Percentiles rank a stretch among this genome's conserved stretches.
Conservation (phyloP, 1,140 invertebrate species). For the Drosophila trapezifrons region DNA sequence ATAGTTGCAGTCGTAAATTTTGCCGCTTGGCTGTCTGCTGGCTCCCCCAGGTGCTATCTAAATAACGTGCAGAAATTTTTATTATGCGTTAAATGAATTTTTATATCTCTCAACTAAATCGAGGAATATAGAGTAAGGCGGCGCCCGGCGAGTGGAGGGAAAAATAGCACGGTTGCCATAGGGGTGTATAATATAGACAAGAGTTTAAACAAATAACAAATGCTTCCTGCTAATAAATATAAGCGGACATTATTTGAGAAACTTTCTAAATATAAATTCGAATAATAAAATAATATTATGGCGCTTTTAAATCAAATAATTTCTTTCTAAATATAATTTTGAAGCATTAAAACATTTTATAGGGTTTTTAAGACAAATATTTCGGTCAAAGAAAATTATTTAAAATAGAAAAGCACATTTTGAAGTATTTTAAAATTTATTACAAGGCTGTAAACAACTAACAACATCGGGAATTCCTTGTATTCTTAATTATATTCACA, state of each 20-base stretch:
- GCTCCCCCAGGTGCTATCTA: conserved; percentile 51
- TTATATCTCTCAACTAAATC: conserved; percentile 64
- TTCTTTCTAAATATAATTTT: neutral
- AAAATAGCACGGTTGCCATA: neutral
- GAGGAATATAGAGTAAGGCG: conserved; percentile 16
- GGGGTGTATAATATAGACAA: neutral
- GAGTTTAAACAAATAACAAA: neutral
- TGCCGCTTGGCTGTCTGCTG: conserved; percentile 19
- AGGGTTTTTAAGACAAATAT: too few relatives aligned
- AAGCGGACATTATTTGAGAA: neutral
- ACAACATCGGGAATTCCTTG: too few relatives aligned
- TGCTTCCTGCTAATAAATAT: conserved; percentile 11
- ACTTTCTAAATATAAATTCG: neutral
- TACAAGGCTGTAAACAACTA: too few relatives aligned
- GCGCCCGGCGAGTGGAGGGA: neutral
- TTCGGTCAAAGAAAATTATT: neutral
- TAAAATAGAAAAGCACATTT: neutral
- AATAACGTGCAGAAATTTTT: conserved; percentile 77
- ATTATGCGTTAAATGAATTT: conserved; percentile 81
- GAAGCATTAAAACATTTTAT: neutral
- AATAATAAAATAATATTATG: neutral
- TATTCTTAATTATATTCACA: neutral
- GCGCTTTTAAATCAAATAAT: neutral
- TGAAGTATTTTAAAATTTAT: neutral
- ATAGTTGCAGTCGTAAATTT: conserved; percentile 50